Conservation (phyloP, 2,797 vertebrate genomes). For the Xiphophorus birchmanni region DNA sequence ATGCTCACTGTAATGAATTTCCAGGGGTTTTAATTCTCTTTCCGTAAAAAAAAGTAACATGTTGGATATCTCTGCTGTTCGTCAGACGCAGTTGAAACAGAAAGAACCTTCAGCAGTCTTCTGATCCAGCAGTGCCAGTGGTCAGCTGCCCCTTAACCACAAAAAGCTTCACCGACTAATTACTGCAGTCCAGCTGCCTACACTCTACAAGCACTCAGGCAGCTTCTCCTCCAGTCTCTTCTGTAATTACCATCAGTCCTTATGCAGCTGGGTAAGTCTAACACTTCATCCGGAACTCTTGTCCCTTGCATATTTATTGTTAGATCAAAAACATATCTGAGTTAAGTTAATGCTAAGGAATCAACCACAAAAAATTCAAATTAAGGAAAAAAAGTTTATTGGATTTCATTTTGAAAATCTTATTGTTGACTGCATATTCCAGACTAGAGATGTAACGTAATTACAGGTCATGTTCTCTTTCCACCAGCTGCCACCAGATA, state of each 20-base stretch:
- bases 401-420: neutral
- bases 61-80: slow-evolving; percentile 56
- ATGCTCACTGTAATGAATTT: neutral
- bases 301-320: neutral
- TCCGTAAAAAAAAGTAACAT: slow-evolving; percentile 18
- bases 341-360: neutral
- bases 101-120: slow-evolving; percentile 55
- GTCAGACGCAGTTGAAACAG: slow-evolving; percentile 65
- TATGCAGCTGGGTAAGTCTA: slow-evolving; percentile 39
- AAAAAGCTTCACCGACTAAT: slow-evolving; percentile 67
- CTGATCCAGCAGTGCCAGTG: slow-evolving; percentile 48
- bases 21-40: slow-evolving; percentile 20
- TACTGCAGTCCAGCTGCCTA: slow-evolving; percentile 66
- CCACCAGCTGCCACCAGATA: neutral
- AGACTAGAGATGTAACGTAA: neutral
- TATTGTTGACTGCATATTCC: neutral
- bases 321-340: neutral
- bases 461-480: neutral
- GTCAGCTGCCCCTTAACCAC: slow-evolving; percentile 65
- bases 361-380: neutral
- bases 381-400: neutral
- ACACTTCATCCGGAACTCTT: slow-evolving; percentile 21
- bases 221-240: slow-evolving; percentile 30
- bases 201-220: slow-evolving; percentile 38
- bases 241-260: slow-evolving; percentile 49